phyloP scores from a whole-genome alignment of 2,797 vertebrate species.

The Parauchenoglanis ngamensis region DNA sequence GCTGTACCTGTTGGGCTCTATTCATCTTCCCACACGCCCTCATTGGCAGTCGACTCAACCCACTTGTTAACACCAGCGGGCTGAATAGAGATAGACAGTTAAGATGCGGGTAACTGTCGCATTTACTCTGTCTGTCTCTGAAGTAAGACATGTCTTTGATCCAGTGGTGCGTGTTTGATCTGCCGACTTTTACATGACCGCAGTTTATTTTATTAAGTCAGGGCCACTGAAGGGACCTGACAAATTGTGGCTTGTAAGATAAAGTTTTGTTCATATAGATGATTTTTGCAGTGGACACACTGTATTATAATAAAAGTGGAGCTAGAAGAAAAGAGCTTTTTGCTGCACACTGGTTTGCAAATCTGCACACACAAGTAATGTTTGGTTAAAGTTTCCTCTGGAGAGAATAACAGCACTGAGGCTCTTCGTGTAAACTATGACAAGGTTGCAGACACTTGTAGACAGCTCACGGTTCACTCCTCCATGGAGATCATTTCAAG shows the following conservation, averaged over 20 bases:
- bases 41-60: constrained; percentile 23
- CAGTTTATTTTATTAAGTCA: constrained; percentile 11
- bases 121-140: constrained; percentile 24
- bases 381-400: background rate
- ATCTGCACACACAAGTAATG: background rate
- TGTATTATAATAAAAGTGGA: no score
- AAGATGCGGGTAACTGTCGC: constrained; percentile 36
- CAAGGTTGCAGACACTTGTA: background rate
- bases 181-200: background rate
- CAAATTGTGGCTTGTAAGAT: background rate
- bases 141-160: constrained; percentile 38
- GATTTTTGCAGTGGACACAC: background rate
- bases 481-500: background rate
- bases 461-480: background rate
- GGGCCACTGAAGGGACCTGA: background rate
- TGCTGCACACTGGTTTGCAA: background rate
- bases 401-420: background rate
- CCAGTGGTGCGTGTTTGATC: background rate
- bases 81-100: constrained; percentile 4
- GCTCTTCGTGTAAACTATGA: background rate
- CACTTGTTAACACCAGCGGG: constrained; percentile 36
- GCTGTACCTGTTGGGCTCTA: constrained; percentile 32
- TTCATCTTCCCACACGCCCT: constrained; percentile 42
- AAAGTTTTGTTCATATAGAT: background rate
- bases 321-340: background rate